Conservation (phyloP, 2,113 vertebrate species). For the Sigmodon hispidus region DNA sequence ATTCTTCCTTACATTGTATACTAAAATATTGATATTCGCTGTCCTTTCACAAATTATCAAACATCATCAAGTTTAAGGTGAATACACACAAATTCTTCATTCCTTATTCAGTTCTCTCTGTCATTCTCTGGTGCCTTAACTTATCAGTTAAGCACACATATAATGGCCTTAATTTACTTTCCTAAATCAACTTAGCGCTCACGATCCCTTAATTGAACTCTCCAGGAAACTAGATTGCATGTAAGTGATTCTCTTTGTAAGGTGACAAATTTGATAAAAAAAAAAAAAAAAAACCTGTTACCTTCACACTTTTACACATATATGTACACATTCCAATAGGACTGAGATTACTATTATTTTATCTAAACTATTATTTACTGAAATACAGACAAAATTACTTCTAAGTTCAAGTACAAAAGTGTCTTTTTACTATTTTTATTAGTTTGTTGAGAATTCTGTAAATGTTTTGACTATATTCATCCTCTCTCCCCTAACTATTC, state of each 20-base stretch:
- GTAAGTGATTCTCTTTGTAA: background rate
- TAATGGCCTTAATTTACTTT: constrained; percentile 31
- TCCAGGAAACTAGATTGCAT: background rate
- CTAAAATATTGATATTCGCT: constrained; percentile 67
- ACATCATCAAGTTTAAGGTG: constrained; percentile 51
- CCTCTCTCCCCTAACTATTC: background rate
- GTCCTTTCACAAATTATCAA: constrained; percentile 20
- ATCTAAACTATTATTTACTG: constrained; percentile 70
- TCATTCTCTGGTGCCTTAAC: constrained; percentile 17
- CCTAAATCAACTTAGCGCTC: constrained; percentile 10
- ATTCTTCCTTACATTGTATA: constrained; percentile 57
- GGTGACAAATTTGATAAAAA: background rate
- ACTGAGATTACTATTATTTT: constrained; percentile 61
- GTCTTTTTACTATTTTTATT: background rate
- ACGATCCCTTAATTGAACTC: background rate
- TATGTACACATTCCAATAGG: constrained; percentile 33
- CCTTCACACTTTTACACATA: background rate
- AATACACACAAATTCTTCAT: background rate
- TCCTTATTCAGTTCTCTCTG: background rate
- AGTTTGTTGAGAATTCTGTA: background rate
- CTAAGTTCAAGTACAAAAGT: constrained; percentile 73
- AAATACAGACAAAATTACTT: constrained; percentile 70
- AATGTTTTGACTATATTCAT: background rate
- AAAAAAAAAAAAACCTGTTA: background rate
- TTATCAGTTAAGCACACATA: background rate